Evolutionary conservation across 2,797 vertebrate species (phyloP).

Genomic region (Hippopotamyrus pictus): DNA sequence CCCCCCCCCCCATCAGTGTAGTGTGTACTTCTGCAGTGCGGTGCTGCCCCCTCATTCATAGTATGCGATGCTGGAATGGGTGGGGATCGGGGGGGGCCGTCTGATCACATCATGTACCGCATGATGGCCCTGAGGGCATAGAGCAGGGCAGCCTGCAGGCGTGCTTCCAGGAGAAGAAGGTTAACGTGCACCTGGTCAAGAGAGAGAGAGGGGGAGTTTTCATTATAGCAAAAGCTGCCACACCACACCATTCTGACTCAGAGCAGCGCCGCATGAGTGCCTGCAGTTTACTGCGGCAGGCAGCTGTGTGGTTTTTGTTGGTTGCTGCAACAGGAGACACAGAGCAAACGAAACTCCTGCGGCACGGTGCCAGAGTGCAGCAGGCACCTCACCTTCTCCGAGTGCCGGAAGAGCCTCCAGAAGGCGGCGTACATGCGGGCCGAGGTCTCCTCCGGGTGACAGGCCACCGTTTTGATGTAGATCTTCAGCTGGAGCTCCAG

Average conservation of each 20-base stretch:
- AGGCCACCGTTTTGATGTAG: conserved; percentile 90
- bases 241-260: neutral
- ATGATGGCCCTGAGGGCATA: conserved; percentile 67
- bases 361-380: neutral
- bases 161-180: conserved; percentile 65
- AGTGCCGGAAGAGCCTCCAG: conserved; percentile 92
- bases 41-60: neutral
- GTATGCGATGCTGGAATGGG: neutral
- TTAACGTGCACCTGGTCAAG: conserved; percentile 63
- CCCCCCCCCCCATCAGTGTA: neutral
- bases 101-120: conserved; percentile 65
- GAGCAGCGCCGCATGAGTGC: neutral
- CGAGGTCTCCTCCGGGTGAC: conserved; percentile 86
- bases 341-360: neutral
- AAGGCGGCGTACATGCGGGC: conserved; percentile 72
- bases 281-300: neutral
- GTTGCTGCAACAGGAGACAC: neutral
- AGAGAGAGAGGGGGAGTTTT: neutral
- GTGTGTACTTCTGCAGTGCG: neutral
- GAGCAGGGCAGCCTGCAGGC: conserved; percentile 64
- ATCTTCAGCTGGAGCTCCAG: conserved; percentile 85
- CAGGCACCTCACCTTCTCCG: conserved; percentile 75
- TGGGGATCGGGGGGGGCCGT: neutral
- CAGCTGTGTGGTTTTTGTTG: neutral
- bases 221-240: neutral